phyloP scores from a whole-genome alignment of 1,140 invertebrate genomes.

The Leptopilina clavipes region DNA sequence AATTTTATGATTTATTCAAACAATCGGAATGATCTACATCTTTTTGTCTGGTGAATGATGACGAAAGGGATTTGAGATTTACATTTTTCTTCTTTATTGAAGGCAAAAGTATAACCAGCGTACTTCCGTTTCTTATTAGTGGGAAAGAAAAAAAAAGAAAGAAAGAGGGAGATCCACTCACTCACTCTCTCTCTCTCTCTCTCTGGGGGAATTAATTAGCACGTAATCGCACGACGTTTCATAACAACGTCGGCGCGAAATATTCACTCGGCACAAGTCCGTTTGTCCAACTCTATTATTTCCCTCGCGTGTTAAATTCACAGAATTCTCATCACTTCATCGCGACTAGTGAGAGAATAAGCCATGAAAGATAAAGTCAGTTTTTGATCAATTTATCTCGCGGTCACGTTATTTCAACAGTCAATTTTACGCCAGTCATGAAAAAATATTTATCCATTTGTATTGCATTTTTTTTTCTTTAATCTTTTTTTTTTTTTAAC shows the following conservation, averaged over 20 bases:
- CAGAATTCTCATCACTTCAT: constrained; percentile 48
- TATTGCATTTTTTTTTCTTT: neutral
- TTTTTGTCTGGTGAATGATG: neutral
- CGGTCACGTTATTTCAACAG: constrained; percentile 18
- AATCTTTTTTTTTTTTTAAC: too few species aligned
- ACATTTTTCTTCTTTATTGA: constrained; percentile 41
- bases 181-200: constrained; percentile 39
- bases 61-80: constrained; percentile 27
- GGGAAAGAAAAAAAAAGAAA: constrained; percentile 40
- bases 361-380: neutral
- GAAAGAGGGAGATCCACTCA: constrained; percentile 49
- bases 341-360: constrained; percentile 1
- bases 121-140: constrained; percentile 48
- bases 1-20: neutral
- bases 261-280: constrained; percentile 49
- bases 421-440: neutral
- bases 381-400: constrained; percentile 5
- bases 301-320: constrained; percentile 41
- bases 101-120: constrained; percentile 46
- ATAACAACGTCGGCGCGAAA: constrained; percentile 47
- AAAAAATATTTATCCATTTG: neutral
- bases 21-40: constrained; percentile 1
- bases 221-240: constrained; percentile 55
- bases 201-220: constrained; percentile 58
- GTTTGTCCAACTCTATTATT: constrained; percentile 52